Evolutionary conservation across 2,888 invertebrate genomes (phyloP).

Genomic region (Diadegma fenestrale): DNA sequence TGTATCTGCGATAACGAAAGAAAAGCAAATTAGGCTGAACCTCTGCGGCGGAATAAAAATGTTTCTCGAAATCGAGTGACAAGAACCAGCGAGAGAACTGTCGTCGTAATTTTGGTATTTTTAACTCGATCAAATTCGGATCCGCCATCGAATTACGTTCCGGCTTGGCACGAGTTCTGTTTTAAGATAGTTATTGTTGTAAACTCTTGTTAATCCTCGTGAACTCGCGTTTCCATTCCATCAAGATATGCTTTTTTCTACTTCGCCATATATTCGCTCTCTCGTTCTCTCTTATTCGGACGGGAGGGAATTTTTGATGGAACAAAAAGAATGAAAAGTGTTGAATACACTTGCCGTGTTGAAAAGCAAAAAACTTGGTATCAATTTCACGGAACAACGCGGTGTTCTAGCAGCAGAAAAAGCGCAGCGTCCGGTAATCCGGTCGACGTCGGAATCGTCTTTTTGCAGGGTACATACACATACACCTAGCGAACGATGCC

Average conservation of each 20-base stretch:
- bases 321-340: slow-evolving; percentile 35
- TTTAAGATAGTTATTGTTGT: neutral
- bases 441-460: slow-evolving; percentile 76
- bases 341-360: slow-evolving; percentile 1
- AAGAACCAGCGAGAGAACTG: slow-evolving; percentile 6
- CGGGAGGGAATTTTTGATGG: neutral
- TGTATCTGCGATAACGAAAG: slow-evolving; percentile 49
- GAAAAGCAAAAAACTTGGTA: slow-evolving; percentile 68
- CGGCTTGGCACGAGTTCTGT: neutral
- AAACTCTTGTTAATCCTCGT: neutral
- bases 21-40: slow-evolving; percentile 55
- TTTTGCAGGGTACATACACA: slow-evolving; percentile 72
- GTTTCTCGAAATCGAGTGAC: slow-evolving; percentile 42
- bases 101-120: neutral
- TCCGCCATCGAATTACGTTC: neutral
- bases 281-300: neutral
- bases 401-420: slow-evolving; percentile 59
- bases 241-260: neutral
- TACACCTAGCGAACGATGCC: slow-evolving; percentile 4
- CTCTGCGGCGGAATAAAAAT: slow-evolving; percentile 40
- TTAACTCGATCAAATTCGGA: neutral
- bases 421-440: slow-evolving; percentile 67
- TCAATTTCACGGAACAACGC: slow-evolving; percentile 71
- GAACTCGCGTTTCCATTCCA: neutral
- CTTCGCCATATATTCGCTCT: neutral